A percentile compares a stretch with the other conserved stretches of the same genome.
Evolutionary conservation across 2,113 vertebrate genomes (phyloP).

Genomic region (Ascaphus truei): DNA sequence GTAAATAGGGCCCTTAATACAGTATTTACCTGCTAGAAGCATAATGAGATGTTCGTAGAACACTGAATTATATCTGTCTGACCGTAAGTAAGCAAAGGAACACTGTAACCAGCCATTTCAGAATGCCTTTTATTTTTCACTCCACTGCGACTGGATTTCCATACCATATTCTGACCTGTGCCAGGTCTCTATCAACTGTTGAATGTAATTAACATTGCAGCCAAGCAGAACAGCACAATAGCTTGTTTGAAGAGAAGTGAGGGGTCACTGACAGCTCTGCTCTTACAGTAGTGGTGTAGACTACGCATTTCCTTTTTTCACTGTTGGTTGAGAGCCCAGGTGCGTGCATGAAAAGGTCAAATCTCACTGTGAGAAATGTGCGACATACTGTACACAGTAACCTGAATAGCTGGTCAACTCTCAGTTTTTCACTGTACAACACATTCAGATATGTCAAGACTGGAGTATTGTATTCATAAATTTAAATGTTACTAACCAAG

Average conservation of each 20-base stretch:
- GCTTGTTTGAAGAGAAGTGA: not conserved
- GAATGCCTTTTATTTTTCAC: constrained; percentile 1
- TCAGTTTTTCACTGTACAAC: not conserved
- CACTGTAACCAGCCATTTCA: constrained; percentile 19
- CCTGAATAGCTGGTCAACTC: too few species aligned
- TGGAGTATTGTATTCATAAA: too few species aligned
- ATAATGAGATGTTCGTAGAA: too few species aligned
- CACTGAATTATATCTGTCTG: too few species aligned
- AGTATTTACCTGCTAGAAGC: too few species aligned
- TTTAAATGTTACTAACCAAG: too few species aligned
- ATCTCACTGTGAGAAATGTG: constrained; percentile 1
- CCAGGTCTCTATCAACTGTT: constrained; percentile 1
- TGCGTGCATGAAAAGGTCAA: constrained; percentile 7
- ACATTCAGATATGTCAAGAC: not conserved
- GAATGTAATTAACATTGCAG: constrained; percentile 1
- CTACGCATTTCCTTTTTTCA: constrained; percentile 8
- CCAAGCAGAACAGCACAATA: not conserved
- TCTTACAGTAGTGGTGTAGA: not conserved
- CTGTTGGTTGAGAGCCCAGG: constrained; percentile 16
- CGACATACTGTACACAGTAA: not conserved
- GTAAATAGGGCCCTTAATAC: too few species aligned
- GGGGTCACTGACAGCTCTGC: not conserved
- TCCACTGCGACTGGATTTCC: not conserved
- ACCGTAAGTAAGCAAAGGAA: too few species aligned
- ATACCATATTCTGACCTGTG: constrained; percentile 1